Base-by-base conservation (phyloP, 1,140 invertebrate species). In the Hyles vespertilio region DNA sequence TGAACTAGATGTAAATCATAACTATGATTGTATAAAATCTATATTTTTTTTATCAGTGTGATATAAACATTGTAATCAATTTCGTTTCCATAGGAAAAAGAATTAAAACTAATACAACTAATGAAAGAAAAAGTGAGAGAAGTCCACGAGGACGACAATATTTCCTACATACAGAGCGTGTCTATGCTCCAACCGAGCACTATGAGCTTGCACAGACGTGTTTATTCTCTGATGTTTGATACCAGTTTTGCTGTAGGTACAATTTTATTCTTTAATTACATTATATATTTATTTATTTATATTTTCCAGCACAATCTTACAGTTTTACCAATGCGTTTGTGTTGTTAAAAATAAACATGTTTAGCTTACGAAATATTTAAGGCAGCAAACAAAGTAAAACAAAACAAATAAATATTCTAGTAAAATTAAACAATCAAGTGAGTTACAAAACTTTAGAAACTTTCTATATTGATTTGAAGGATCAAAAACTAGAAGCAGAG, bases 401-500 rank as follows among this genome's bases (percentile, higher is more conserved):
- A 22, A 22, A 22, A 22, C 22, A 22, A 22, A 22, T 22, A 22
- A 22, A 22, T 22, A 22, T 22, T 22, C 22, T 22, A 22, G 22
- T 22, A 22, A 22, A 22, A 22, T 22, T 22, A 22, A 22, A 22
- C 22, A 22, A 22, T 22, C 22, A 22, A 22, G 22, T 22, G 22
- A 22, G 22, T 22, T 1, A 22, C 2, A 22, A 22, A 22, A 22
- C 22, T 22, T 22, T 22, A 22, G 22, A 22, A n/a, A 22, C 22
- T 22, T 22, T 22, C 22, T 22, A 1, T 22, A 50, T 45, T n/a
- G 10, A 32, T 55, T 43, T 12, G 33, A 33, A 85, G 85, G 85
- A 88, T 59, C 81, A 82, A 68, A 79, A 77, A 32, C 77, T 72
- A 44, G 73, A 77, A 63, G 75, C 70, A 8, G 85, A 88, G 61